A percentile compares a stretch with the other conserved stretches of the same genome.
Evolutionary conservation across 2,113 vertebrate genomes (phyloP).

Genomic region (Smithornis capensis): DNA sequence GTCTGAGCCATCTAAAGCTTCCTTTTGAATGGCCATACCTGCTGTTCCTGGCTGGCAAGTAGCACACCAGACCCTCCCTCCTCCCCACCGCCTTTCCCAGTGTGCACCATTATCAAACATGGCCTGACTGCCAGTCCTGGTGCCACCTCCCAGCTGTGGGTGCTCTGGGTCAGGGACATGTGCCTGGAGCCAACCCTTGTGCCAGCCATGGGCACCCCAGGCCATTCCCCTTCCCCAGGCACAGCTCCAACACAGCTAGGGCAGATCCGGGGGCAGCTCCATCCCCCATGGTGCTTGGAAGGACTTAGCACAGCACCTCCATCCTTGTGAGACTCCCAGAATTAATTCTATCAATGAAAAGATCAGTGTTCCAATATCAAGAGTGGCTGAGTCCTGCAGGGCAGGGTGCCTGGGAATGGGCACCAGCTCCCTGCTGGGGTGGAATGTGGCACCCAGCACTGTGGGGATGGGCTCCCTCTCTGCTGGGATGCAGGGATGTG

Average conservation of each 20-base stretch:
- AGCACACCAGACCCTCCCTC: neutral
- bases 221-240: neutral
- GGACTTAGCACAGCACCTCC: neutral
- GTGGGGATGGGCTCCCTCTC: rapidly evolving
- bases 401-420: neutral
- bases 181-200: neutral
- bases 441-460: rapidly evolving
- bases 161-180: neutral
- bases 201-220: neutral
- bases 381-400: neutral
- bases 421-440: neutral
- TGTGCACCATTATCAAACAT: neutral
- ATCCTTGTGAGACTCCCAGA: neutral
- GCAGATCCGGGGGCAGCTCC: neutral
- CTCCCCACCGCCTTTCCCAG: neutral
- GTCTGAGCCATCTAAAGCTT: neutral
- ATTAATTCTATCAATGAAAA: neutral
- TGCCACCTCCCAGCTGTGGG: neutral
- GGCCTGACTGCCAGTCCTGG: neutral
- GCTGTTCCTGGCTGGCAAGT: neutral
- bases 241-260: neutral
- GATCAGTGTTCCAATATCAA: neutral
- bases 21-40: neutral
- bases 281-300: rapidly evolving
- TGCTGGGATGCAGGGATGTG: neutral